Conservation (phyloP, 1,140 invertebrate species). For the Thalassaphorura encarpata region DNA sequence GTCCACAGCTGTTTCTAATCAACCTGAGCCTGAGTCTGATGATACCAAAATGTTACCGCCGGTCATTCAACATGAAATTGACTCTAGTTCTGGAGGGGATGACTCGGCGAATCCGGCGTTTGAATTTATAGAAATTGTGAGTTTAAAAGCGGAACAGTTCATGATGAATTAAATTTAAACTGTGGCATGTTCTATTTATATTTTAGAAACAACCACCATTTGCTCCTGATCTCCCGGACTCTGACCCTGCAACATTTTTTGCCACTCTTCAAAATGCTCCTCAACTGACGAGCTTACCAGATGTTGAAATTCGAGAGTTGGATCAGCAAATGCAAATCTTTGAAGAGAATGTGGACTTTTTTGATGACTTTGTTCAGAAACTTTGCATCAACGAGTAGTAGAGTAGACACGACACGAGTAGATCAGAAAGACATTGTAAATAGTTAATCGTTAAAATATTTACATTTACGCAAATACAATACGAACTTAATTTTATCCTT, state of each 20-base stretch:
- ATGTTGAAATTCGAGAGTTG: slow-evolving; percentile 1
- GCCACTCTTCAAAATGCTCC: slow-evolving; percentile 13
- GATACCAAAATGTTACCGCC: not conserved
- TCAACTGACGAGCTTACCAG: slow-evolving; percentile 4
- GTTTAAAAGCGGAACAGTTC: not conserved
- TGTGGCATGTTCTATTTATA: not conserved
- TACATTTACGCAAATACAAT: too few relatives aligned
- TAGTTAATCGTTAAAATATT: too few relatives aligned
- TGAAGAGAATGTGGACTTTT: slow-evolving; percentile 12
- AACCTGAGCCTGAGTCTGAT: not conserved
- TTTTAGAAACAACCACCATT: slow-evolving; percentile 2
- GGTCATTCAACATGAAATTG: not conserved
- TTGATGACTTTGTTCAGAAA: slow-evolving; percentile 22
- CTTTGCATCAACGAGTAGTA: too few relatives aligned
- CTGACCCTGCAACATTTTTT: slow-evolving; percentile 17
- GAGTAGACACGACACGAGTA: too few relatives aligned
- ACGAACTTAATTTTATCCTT: too few relatives aligned
- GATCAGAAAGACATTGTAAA: too few relatives aligned
- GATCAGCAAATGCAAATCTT: slow-evolving; percentile 10
- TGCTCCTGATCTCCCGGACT: slow-evolving; percentile 4
- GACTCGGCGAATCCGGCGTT: not conserved
- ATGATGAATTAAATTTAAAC: not conserved
- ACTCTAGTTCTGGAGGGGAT: not conserved
- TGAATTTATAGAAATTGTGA: not conserved
- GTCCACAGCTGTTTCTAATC: not conserved